A percentile compares a stretch with the other conserved stretches of the same genome.
Conservation (phyloP, 2,797 vertebrate species). For the Neostethus bicornis region DNA sequence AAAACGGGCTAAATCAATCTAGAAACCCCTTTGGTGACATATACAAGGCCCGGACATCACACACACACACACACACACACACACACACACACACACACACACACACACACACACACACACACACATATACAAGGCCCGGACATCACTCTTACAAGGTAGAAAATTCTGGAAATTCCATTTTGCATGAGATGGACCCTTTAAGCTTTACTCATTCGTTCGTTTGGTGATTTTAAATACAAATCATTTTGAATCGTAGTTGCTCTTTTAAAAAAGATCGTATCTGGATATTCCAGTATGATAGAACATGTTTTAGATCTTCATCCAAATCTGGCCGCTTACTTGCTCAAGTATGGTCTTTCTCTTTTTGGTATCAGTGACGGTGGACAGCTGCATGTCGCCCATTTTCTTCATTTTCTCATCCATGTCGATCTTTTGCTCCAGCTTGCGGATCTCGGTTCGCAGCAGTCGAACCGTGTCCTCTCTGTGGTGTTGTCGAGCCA, state of each 20-base stretch:
- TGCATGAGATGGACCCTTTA: neutral
- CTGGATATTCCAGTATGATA: neutral
- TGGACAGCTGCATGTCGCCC: constrained; percentile 97
- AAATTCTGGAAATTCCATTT: too few species aligned
- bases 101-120: too few species aligned
- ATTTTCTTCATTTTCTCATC: constrained; percentile 99
- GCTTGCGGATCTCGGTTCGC: constrained; percentile 87
- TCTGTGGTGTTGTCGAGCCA: constrained; percentile 90
- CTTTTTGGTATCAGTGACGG: constrained; percentile 89
- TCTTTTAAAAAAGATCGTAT: neutral
- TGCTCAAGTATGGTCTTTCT: constrained; percentile 95
- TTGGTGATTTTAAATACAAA: neutral
- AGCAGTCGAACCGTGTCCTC: constrained; percentile 90
- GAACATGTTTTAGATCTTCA: neutral
- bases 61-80: too few species aligned
- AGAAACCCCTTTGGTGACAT: too few species aligned
- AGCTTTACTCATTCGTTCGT: neutral
- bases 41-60: too few species aligned
- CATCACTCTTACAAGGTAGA: too few species aligned
- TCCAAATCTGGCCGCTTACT: constrained; percentile 66
- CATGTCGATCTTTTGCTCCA: constrained; percentile 99
- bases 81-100: too few species aligned
- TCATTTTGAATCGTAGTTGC: neutral
- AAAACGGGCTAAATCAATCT: too few species aligned
- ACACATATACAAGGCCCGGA: too few species aligned